Base-by-base conservation (phyloP, 2,797 vertebrate genomes). In the Chrosomus eos region DNA sequence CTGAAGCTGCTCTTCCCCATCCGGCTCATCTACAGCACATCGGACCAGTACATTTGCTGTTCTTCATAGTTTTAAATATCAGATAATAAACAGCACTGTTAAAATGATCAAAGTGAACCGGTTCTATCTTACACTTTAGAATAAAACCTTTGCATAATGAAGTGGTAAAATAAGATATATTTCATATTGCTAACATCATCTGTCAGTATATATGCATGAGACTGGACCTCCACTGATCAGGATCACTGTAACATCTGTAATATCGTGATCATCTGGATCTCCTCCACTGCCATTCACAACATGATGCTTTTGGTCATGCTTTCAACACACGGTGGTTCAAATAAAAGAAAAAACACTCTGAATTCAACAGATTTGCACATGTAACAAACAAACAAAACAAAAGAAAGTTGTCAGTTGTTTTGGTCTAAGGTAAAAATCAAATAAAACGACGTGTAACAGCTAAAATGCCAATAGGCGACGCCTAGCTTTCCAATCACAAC, bases 231-330 rank as follows among this genome's bases (percentile, higher is more conserved):
- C 23, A n/a, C 53, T 36, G 73, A 76, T 58, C 53, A 21, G 55
- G 71, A 81, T 81, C 70, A 70, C n/a, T 62, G 21, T 51, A 45
- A 71, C 45, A 51, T 86, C 82, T 1, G 51, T 48, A 26, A 33
- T 70, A 66, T 40, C 19, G 87, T n/a, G n/a, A n/a, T n/a, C n/a
- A n/a, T n/a, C n/a, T n/a, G 88, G 88, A 90, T 92, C 93, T 94
- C 89, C 93, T 91, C 88, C 92, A 90, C 94, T 92, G 90, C 94
- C 92, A 91, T 91, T 92, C 92, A 92, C 85, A 72, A 78, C 66
- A 71, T 70, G 70, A 62, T 67, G 53, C 58, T 93, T 93, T 95
- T 96, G 95, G 96, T 96, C 96, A 96, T 94, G 95, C 95, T 94
- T 93, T 93, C 93, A 95, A 93, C 92, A 93, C 68, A 70, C 88